Conservation (phyloP, 2,113 vertebrate species). For the Leptosomus discolor region DNA sequence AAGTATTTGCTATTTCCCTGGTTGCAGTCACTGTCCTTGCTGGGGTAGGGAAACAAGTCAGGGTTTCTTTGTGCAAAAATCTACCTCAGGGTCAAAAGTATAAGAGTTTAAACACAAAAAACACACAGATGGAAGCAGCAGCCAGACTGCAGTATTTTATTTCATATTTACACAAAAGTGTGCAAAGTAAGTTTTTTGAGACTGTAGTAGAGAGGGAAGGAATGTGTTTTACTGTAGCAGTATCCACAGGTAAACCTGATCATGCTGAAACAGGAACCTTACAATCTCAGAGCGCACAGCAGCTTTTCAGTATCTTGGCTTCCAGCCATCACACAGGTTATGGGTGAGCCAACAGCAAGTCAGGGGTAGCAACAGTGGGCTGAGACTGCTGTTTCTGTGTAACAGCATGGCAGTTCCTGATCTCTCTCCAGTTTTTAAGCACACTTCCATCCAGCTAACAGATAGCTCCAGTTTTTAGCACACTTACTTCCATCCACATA, state of each 20-base stretch:
- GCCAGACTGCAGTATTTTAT: not conserved
- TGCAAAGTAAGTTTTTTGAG: not conserved
- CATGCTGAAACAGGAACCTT: not conserved
- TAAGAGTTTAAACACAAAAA: not conserved
- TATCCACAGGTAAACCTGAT: not conserved
- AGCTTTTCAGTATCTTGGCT: not conserved
- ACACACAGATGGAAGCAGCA: not conserved
- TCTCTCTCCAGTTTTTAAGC: not conserved
- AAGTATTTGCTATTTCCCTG: not conserved
- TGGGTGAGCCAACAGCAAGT: not conserved
- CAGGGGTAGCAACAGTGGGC: accelerated
- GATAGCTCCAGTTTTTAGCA: not conserved
- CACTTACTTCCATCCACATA: not conserved
- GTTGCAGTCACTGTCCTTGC: too few species aligned
- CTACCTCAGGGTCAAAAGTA: not conserved
- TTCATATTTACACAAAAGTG: not conserved
- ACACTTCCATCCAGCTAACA: not conserved
- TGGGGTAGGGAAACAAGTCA: not conserved
- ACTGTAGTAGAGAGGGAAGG: not conserved
- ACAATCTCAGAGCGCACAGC: accelerated
- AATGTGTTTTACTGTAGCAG: not conserved
- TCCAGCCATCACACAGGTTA: accelerated
- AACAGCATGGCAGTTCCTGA: not conserved
- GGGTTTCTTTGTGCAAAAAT: not conserved
- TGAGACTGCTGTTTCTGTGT: not conserved